A percentile compares a stretch with the other conserved stretches of the same genome.
phyloP scores from a whole-genome alignment of 2,888 invertebrate species.

The Ophion costatus region DNA sequence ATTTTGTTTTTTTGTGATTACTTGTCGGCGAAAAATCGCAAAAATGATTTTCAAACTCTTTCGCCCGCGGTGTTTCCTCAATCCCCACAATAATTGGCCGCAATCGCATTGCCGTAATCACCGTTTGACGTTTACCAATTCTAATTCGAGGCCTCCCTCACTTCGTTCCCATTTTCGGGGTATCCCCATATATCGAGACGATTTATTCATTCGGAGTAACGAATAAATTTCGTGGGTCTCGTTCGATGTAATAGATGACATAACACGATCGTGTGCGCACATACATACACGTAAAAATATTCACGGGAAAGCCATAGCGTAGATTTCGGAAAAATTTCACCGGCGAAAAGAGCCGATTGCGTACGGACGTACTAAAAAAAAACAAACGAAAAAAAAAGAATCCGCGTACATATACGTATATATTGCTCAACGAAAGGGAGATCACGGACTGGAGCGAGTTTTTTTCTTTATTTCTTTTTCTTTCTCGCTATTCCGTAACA shows the following conservation, averaged over 20 bases:
- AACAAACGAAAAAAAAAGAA: slow-evolving; percentile 19
- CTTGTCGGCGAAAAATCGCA: no score
- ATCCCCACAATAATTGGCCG: no score
- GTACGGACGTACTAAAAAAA: slow-evolving; percentile 18
- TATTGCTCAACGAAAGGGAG: slow-evolving; percentile 60
- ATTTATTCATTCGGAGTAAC: slow-evolving; percentile 19
- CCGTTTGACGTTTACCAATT: no score
- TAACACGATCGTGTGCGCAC: slow-evolving; percentile 36
- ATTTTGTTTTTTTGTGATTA: no score
- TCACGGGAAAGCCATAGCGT: no score
- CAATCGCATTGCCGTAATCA: no score
- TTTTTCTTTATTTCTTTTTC: slow-evolving; percentile 29
- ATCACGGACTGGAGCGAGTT: slow-evolving; percentile 33
- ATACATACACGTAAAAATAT: no score
- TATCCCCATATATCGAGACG: neutral
- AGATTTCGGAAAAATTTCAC: slow-evolving; percentile 60
- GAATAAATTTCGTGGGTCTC: slow-evolving; percentile 21
- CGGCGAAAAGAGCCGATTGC: slow-evolving; percentile 55
- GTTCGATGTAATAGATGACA: slow-evolving; percentile 41
- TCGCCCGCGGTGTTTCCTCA: no score
- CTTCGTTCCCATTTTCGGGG: no score
- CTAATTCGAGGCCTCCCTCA: no score
- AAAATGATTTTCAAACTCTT: no score
- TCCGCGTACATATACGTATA: neutral
- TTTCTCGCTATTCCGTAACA: slow-evolving; percentile 44